phyloP scores from a whole-genome alignment of 2,797 vertebrate species.

The Mastacembelus armatus region DNA sequence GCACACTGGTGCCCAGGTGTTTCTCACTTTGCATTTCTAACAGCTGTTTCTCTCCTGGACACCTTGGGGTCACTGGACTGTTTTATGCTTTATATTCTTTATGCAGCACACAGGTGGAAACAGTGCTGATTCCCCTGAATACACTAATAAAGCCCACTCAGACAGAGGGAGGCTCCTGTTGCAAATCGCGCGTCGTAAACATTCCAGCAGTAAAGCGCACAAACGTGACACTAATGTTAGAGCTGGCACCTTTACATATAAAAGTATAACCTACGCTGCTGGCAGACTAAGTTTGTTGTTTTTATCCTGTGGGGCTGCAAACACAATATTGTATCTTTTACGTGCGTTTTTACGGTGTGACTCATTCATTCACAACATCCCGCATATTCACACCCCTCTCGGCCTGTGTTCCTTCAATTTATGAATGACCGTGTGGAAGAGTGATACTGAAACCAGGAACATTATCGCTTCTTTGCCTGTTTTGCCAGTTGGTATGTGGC shows the following conservation, averaged over 20 bases:
- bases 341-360: too few species aligned
- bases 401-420: not conserved
- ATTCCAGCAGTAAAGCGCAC: too few species aligned
- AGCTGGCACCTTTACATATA: too few species aligned
- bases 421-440: not conserved
- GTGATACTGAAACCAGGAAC: not conserved
- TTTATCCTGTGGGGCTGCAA: too few species aligned
- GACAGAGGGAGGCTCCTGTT: conserved; percentile 27
- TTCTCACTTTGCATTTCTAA: conserved; percentile 21
- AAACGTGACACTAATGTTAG: too few species aligned
- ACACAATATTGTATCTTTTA: too few species aligned
- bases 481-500: conserved; percentile 5
- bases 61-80: not conserved
- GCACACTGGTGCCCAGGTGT: conserved; percentile 5
- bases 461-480: accelerated
- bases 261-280: too few species aligned
- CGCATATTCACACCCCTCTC: not conserved
- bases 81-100: not conserved
- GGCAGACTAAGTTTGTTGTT: too few species aligned
- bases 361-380: conserved; percentile 42
- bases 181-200: too few species aligned
- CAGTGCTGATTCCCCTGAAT: conserved; percentile 34
- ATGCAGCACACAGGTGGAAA: not conserved
- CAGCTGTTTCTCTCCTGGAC: conserved; percentile 11
- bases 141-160: conserved; percentile 23